Conservation (phyloP, 2,888 invertebrate genomes). For the Nomada ferruginata region DNA sequence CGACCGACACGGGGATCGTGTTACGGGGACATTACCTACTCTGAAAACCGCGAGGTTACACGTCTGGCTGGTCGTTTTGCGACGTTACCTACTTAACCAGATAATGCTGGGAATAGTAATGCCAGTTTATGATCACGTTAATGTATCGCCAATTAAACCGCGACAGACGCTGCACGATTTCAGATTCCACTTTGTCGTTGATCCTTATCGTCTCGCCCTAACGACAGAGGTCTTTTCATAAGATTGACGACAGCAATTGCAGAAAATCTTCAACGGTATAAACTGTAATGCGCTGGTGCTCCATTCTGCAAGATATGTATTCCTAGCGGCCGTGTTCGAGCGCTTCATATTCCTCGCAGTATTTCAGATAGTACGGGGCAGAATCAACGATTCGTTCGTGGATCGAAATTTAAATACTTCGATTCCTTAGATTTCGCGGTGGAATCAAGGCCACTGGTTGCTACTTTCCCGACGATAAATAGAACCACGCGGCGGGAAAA, state of each 20-base stretch:
- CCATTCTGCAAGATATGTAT: no score
- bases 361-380: no score
- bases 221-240: no score
- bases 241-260: no score
- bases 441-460: constrained; percentile 21
- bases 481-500: constrained; percentile 14
- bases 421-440: constrained; percentile 5
- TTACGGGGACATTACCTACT: constrained; percentile 53
- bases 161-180: background rate
- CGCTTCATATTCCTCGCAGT: no score
- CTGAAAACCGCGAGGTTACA: constrained; percentile 55
- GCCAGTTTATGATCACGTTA: constrained; percentile 36
- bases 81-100: constrained; percentile 49
- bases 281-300: no score
- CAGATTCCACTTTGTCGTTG: background rate
- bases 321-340: no score
- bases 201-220: no score
- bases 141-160: constrained; percentile 5
- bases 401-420: constrained; percentile 4
- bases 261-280: no score
- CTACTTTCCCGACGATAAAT: constrained; percentile 41
- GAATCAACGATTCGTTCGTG: background rate
- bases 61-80: constrained; percentile 42
- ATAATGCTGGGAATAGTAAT: constrained; percentile 35
- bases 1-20: constrained; percentile 49